Evolutionary conservation across 2,797 vertebrate genomes (phyloP), one percentile per base, ranked within the genome.

Genomic region (Luscinia megarhynchos): DNA sequence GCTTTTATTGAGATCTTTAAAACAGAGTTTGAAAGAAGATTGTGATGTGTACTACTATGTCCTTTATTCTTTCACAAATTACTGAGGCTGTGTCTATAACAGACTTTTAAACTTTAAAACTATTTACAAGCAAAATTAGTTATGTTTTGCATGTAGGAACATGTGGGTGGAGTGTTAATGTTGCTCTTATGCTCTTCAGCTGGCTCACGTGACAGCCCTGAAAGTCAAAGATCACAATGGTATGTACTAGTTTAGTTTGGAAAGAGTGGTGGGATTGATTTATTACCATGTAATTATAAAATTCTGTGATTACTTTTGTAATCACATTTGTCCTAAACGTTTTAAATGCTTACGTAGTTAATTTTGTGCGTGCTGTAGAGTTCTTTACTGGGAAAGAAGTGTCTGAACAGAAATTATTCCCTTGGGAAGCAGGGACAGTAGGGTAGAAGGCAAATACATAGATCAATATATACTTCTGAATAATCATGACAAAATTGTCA

Each of bases 161-260:
- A n/a, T 93, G 23, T 67, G 67, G 53, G 30, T 61, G 10, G 38
- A 70, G 11, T 54, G 73, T 84, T 94, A 91, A 96, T 89, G n/a
- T 67, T 89, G 34, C 45, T 87, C 30, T 84, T 95, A 61, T 84
- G 27, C 95, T 95, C 61, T 93, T 72, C 93, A 99, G 99, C 97
- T 99, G 84, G 97, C 97, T 85, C 99, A 99, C 8, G 98, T 98
- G 84, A 98, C 98, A 73, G 99, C 99, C 18, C 83, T 99, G 95
- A 99, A 98, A 95, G 98, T 96, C 87, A 97, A 98, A 82, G 98
- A 98, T 95, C 96, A 97, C 89, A 98, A 98, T 98, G 99, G 99
- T 99, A 99, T 3, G 97, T 97, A 90, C 18, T n/a, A 53, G n/a
- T 90, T 68, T n/a, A 53, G n/a, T 90, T 68, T 76, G 46, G 54